These are phyloP conservation scores for Lates calcarifer DNA, from an alignment of 2,113 vertebrate genomes.

Conservation along the genomic window DNA sequence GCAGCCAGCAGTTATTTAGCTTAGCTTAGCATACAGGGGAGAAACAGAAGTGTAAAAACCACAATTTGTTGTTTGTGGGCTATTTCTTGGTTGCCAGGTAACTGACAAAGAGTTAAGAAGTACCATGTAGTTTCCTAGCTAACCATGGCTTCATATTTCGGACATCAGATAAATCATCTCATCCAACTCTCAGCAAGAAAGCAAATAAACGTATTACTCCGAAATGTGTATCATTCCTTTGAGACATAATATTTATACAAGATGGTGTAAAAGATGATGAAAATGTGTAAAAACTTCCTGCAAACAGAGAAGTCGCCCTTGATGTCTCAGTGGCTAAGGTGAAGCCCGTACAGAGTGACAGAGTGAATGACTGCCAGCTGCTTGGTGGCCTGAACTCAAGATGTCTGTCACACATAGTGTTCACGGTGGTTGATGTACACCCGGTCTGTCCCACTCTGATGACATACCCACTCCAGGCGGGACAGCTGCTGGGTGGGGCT, in stretches of 20 bases:
- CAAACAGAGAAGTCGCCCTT: slow-evolving; percentile 8
- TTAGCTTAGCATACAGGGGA: slow-evolving; percentile 12
- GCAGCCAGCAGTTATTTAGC: not conserved
- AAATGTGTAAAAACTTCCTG: not conserved
- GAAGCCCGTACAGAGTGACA: slow-evolving; percentile 8
- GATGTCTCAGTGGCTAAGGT: slow-evolving; percentile 28
- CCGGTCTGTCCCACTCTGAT: slow-evolving; percentile 82
- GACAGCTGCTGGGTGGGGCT: slow-evolving; percentile 71
- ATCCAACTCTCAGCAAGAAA: not conserved
- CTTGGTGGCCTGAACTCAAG: slow-evolving; percentile 1
- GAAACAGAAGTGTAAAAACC: not conserved
- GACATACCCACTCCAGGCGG: slow-evolving; percentile 85
- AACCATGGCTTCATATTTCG: slow-evolving; percentile 16
- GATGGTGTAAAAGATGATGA: not conserved
- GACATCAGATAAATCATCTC: not conserved
- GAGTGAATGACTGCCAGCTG: slow-evolving; percentile 20
- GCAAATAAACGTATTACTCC: not conserved
- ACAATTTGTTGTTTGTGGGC: not conserved
- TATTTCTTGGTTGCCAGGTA: not conserved
- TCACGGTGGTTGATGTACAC: slow-evolving; percentile 87
- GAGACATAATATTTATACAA: not conserved
- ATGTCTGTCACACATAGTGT: slow-evolving; percentile 83
- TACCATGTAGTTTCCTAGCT: no score
- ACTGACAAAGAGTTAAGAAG: not conserved
- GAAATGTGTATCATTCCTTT: slow-evolving; percentile 2